Conservation (phyloP, 2,888 invertebrate species). For the Dyspetes luteomarginatus region DNA sequence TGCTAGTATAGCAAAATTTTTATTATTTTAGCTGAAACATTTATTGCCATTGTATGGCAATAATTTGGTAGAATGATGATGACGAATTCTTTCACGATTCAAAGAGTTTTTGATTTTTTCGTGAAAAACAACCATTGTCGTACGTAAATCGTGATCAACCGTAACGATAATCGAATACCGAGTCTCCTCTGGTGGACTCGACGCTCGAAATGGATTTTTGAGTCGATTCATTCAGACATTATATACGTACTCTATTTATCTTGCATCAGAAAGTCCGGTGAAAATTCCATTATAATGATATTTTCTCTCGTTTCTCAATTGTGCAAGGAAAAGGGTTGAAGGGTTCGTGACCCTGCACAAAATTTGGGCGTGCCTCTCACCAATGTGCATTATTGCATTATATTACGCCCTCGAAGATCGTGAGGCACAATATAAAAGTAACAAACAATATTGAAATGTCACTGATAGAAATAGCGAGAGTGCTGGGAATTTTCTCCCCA, state of each 20-base stretch:
- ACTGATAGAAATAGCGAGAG: neutral
- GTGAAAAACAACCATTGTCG: conserved; percentile 28
- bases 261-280: conserved; percentile 44
- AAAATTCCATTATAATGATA: conserved; percentile 39
- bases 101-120: neutral
- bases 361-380: conserved; percentile 46
- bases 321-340: conserved; percentile 34
- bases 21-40: neutral
- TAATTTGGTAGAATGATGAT: neutral
- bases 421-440: conserved; percentile 4
- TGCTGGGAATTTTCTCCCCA: neutral
- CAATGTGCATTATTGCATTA: conserved; percentile 54
- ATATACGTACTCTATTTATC: conserved; percentile 32
- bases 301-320: conserved; percentile 16
- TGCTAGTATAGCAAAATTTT: neutral
- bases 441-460: conserved; percentile 15
- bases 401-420: conserved; percentile 46
- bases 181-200: conserved; percentile 26
- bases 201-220: neutral
- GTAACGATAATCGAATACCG: conserved; percentile 49
- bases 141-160: conserved; percentile 8
- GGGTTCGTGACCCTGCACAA: conserved; percentile 2
- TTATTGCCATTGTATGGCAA: too few species aligned
- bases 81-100: neutral
- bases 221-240: neutral